These are phyloP conservation scores for Unio delphinus DNA, from an alignment of 2,888 invertebrate species.

Conservation along the genomic window DNA sequence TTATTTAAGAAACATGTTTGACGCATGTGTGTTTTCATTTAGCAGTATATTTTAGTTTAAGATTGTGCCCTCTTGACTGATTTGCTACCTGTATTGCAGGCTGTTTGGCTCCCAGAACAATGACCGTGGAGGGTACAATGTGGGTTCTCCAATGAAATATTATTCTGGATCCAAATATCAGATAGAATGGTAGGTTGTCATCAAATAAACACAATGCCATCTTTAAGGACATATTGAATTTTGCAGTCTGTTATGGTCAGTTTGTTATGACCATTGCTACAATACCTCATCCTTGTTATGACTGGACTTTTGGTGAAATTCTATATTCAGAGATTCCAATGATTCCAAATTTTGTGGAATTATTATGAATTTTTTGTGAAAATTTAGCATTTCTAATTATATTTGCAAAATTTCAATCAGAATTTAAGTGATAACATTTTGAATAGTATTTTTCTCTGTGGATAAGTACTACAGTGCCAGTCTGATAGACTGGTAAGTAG, in stretches of 20 bases:
- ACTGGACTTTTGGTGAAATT: too few relatives aligned
- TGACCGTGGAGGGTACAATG: constrained; percentile 70
- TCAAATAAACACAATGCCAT: background rate
- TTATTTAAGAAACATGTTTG: background rate
- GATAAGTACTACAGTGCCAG: too few relatives aligned
- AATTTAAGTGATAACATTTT: too few relatives aligned
- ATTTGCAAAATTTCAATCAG: too few relatives aligned
- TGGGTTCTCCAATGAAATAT: constrained; percentile 66
- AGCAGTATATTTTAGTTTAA: background rate
- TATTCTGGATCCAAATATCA: constrained; percentile 66
- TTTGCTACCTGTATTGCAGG: constrained; percentile 48
- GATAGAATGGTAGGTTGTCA: constrained; percentile 66
- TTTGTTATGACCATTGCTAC: too few relatives aligned
- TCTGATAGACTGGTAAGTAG: too few relatives aligned
- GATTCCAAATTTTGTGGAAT: too few relatives aligned
- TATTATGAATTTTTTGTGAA: too few relatives aligned
- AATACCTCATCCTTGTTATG: too few relatives aligned
- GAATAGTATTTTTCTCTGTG: too few relatives aligned
- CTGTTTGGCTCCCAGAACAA: constrained; percentile 72
- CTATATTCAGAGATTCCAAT: too few relatives aligned
- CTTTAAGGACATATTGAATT: background rate
- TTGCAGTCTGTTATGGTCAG: background rate
- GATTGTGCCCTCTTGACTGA: background rate
- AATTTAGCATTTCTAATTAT: too few relatives aligned
- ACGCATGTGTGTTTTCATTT: background rate